Conservation (phyloP, 2,888 invertebrate genomes). For the Thalpophila matura region DNA sequence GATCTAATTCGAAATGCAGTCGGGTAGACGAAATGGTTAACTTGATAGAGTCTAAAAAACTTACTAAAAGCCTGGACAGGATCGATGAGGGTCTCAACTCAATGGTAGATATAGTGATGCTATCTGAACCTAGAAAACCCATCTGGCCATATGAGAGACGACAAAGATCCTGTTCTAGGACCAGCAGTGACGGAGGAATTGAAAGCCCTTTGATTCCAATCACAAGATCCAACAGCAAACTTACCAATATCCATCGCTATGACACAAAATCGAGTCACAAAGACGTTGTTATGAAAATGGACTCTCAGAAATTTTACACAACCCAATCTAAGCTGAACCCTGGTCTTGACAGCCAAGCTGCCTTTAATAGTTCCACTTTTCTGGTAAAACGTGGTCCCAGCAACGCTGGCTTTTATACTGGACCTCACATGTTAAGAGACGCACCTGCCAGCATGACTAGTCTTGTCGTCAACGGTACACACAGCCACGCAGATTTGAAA, state of each 20-base stretch:
- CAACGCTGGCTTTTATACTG: conserved; percentile 92
- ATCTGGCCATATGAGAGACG: conserved; percentile 84
- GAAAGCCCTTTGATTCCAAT: conserved; percentile 83
- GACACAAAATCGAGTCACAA: conserved; percentile 77
- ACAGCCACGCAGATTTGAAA: conserved; percentile 86
- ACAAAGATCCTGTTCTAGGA: conserved; percentile 82
- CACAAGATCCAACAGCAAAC: conserved; percentile 77
- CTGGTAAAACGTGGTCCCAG: conserved; percentile 91
- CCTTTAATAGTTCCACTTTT: conserved; percentile 89
- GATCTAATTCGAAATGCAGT: conserved; percentile 81
- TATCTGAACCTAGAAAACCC: conserved; percentile 88
- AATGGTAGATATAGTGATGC: conserved; percentile 93
- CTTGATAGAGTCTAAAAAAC: conserved; percentile 91
- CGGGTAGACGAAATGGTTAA: conserved; percentile 88
- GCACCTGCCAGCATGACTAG: conserved; percentile 88
- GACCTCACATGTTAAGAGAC: conserved; percentile 86
- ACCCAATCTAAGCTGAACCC: conserved; percentile 79
- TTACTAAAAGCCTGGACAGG: conserved; percentile 95
- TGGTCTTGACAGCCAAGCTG: conserved; percentile 76
- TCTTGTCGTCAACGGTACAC: conserved; percentile 83
- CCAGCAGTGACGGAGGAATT: conserved; percentile 82
- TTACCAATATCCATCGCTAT: conserved; percentile 68
- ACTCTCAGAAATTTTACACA: conserved; percentile 81
- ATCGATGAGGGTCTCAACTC: conserved; percentile 94
- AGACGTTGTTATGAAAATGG: conserved; percentile 75